Base-by-base conservation (phyloP, 2,888 invertebrate genomes). In the Troides oblongomaculatus region DNA sequence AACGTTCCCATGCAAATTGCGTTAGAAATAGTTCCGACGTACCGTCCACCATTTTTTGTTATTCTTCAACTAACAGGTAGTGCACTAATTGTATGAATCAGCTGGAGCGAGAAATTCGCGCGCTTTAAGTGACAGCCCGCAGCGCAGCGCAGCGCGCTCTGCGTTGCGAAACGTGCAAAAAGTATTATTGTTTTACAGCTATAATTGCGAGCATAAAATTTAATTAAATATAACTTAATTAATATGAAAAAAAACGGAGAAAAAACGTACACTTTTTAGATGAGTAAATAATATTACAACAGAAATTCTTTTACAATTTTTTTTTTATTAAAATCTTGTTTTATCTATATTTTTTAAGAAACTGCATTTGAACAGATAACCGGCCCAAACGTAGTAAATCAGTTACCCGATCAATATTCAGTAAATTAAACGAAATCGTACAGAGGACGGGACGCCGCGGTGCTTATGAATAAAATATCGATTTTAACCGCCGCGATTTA, bases 351-450 rank as follows among this genome's bases (percentile, higher is more conserved):
- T 53, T 58, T 46, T 53, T 21, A 60, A 58, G 30, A 58, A 65
- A 30, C 43, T 68, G 62, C 60, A 65, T 74, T 53, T 63, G 70
- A 69, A 78, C 76, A 79, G 74, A 59, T 76, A 76, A 76, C 68
- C 64, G 74, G 21, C 39, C 64, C 66, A 25, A 68, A 68, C n/a
- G 7, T 6, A 71, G 64, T 64, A 74, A 79, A 76, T 79, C 77
- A 70, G 76, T 77, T 76, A 74, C 64, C 36, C 73, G 69, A 78
- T 78, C 78, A 79, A 79, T 80, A 80, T 78, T 76, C 77, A 79
- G 69, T 74, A 76, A 66, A 70, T 71, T 70, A 72, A 69, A 68
- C 43, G 64, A 66, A 62, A 56, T 62, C 50, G 53, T 21, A 57
- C 61, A 73, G 73, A 6, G 74, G 76, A 74, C 73, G 73, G 77